Conservation (phyloP, 2,888 invertebrate genomes). For the Pyrochroa serraticornis region DNA sequence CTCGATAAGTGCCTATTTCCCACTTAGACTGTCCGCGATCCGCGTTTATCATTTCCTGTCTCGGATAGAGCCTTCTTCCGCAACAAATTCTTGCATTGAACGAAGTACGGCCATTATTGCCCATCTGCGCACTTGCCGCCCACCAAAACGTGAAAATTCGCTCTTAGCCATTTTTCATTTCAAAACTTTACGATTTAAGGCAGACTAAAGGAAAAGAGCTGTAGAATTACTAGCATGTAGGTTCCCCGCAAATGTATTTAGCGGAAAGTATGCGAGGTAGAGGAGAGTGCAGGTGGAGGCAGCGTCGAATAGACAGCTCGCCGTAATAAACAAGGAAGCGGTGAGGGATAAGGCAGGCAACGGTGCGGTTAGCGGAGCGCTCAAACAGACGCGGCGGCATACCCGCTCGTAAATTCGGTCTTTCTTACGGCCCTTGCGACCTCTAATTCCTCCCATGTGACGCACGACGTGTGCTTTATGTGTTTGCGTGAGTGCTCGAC, state of each 20-base stretch:
- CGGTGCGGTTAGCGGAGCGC: conserved; percentile 48
- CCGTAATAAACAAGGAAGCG: conserved; percentile 43
- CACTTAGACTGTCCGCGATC: not conserved
- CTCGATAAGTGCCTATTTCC: not conserved
- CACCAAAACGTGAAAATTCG: conserved; percentile 17
- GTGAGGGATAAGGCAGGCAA: conserved; percentile 35
- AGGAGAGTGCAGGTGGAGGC: conserved; percentile 13
- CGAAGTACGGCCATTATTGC: conserved; percentile 16
- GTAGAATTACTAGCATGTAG: conserved; percentile 35
- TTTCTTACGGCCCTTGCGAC: conserved; percentile 55
- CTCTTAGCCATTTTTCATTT: conserved; percentile 12
- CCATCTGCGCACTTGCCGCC: conserved; percentile 4
- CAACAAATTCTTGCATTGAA: conserved; percentile 18
- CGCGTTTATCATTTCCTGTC: not conserved
- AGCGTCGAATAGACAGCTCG: conserved; percentile 39
- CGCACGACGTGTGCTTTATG: conserved; percentile 58
- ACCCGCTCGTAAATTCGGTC: conserved; percentile 56
- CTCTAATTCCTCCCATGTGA: conserved; percentile 58
- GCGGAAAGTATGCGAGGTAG: conserved; percentile 26
- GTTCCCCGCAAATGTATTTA: conserved; percentile 38
- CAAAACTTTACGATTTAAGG: conserved; percentile 24
- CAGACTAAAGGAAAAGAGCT: conserved; percentile 15
- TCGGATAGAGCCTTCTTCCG: conserved; percentile 8
- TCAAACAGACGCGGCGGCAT: conserved; percentile 51
- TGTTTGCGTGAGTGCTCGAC: conserved; percentile 56